Base-by-base conservation (phyloP, 2,797 vertebrate species). In the Molossus alvarezi region DNA sequence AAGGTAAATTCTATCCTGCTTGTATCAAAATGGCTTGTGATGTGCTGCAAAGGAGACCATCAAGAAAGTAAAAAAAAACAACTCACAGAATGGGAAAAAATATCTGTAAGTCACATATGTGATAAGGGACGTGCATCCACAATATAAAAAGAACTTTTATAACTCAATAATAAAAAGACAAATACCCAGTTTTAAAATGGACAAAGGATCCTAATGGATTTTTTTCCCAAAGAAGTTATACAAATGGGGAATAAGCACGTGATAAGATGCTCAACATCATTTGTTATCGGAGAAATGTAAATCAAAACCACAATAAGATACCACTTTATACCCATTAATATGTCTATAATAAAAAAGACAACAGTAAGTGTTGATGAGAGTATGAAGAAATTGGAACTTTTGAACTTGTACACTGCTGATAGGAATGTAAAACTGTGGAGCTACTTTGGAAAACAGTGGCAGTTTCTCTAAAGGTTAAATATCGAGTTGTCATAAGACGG, bases 381-480 rank as follows among this genome's bases (percentile, higher is more conserved):
- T 51, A 9, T 58, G 9, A 41, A 64, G 71, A 89, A 81, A 55
- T 27, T 45, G 21, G 29, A 92, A 77, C 5, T 89, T 27, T 45
- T 18, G 29, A 92, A 77, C 5, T 89, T 62, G 23, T 41, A n/a
- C 7, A 53, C 53, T 84, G 48, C 58, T 29, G 11, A 90, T 71
- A 29, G 48, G 37, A 86, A 79, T 64, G 27, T 9, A 37, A 92
- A 77, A 87, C 57, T 33, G 20, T 81, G 18, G 20, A 64, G 51
- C 62, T 5, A 57, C 60, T 67, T 67, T 90, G 73, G 73, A 76
- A 97, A 88, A 73, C 65, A 65, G 57, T 37, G 41, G 17, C n/a
- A 33, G 12, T 77, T 94, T 94, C 58, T 89, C 60, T 48, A 76
- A 80, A 95, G 23, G 12, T 79, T 95, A 93, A 94, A 62, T 51